Conservation (phyloP, 2,113 vertebrate species). For the Capricornis sumatraensis region DNA sequence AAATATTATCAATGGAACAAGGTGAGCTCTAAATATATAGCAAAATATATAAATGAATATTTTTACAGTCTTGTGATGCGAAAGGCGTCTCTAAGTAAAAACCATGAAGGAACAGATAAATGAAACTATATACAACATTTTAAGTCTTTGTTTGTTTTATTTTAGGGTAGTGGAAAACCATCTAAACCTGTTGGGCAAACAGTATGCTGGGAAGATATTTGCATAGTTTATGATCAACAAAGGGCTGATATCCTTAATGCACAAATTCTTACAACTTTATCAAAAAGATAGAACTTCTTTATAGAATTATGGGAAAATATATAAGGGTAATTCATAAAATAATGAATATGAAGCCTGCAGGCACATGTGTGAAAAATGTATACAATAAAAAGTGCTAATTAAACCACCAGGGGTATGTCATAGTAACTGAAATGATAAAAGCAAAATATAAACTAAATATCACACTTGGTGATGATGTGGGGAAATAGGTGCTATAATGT, state of each 20-base stretch:
- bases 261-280: neutral
- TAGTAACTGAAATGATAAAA: neutral
- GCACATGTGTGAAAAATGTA: neutral
- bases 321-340: neutral
- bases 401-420: neutral
- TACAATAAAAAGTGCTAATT: neutral
- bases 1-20: neutral
- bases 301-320: neutral
- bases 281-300: neutral
- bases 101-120: neutral
- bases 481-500: neutral
- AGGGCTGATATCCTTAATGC: neutral
- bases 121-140: neutral
- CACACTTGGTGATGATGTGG: neutral
- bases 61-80: neutral
- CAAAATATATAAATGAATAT: neutral
- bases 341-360: neutral
- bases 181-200: neutral
- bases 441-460: neutral
- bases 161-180: neutral
- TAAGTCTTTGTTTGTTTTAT: neutral
- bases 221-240: neutral
- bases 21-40: neutral
- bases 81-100: neutral
- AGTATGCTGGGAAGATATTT: neutral